Percentiles rank a stretch among this genome's conserved stretches.
phyloP scores from a whole-genome alignment of 2,888 invertebrate genomes.

The Drosophila eohydei region DNA sequence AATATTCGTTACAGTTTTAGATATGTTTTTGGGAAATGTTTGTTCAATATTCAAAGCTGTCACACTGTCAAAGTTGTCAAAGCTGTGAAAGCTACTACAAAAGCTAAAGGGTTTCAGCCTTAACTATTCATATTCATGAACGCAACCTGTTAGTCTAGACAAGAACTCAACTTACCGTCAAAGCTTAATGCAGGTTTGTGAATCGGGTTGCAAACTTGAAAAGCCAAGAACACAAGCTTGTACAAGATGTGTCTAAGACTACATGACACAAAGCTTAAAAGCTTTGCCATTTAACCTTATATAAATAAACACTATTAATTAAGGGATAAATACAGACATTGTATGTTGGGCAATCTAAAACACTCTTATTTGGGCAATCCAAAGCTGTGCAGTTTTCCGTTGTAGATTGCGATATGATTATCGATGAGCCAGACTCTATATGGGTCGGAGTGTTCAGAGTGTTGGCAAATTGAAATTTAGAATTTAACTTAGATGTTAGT shows the following conservation, averaged over 20 bases:
- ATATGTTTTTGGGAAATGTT: slow-evolving; percentile 30
- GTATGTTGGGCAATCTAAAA: too few relatives aligned
- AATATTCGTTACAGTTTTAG: slow-evolving; percentile 6
- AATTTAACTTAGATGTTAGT: too few relatives aligned
- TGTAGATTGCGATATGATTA: too few relatives aligned
- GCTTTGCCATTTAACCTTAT: too few relatives aligned
- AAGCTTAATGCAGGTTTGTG: slow-evolving; percentile 17
- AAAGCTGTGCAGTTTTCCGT: too few relatives aligned
- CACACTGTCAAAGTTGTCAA: background rate
- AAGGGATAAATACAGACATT: too few relatives aligned
- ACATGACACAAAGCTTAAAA: slow-evolving; percentile 7
- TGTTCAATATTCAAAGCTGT: slow-evolving; percentile 40
- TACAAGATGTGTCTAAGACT: background rate
- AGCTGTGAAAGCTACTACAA: background rate
- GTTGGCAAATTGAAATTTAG: too few relatives aligned
- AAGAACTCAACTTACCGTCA: background rate
- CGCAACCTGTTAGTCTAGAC: background rate
- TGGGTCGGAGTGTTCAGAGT: too few relatives aligned
- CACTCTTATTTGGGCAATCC: too few relatives aligned
- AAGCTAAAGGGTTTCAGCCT: slow-evolving; percentile 14
- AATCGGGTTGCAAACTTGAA: background rate
- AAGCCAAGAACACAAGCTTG: background rate
- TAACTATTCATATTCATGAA: background rate
- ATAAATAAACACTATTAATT: too few relatives aligned
- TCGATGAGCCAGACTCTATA: too few relatives aligned